A percentile compares a stretch with the other conserved stretches of the same genome.
These are phyloP conservation scores for Tragulus kanchil DNA, from an alignment of 2,113 vertebrate species.

Conservation along the genomic window DNA sequence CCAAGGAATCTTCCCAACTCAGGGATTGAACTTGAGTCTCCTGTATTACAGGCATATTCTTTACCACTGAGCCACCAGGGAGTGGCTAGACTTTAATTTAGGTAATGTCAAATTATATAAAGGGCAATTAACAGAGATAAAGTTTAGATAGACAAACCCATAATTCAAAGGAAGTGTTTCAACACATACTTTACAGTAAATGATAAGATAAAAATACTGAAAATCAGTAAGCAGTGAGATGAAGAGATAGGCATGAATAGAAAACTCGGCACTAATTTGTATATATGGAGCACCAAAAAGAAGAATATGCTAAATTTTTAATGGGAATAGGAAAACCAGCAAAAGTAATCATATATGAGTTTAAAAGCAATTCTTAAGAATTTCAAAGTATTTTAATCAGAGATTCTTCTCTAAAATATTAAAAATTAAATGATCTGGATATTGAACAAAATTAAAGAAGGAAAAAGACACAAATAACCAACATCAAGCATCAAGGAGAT, in stretches of 20 bases:
- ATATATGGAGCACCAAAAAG: neutral
- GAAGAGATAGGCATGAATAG: neutral
- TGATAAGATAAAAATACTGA: neutral
- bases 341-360: neutral
- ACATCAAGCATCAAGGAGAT: neutral
- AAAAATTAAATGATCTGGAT: neutral
- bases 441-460: conserved; percentile 1
- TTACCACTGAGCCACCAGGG: neutral
- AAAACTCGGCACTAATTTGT: neutral
- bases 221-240: neutral
- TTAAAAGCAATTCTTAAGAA: neutral
- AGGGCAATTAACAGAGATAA: neutral
- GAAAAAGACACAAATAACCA: neutral
- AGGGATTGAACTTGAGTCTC: neutral
- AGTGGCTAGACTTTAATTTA: neutral
- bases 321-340: neutral
- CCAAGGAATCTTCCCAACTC: neutral
- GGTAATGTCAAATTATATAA: neutral
- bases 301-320: neutral
- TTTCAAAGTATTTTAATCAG: neutral
- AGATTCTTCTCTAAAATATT: neutral
- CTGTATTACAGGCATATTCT: neutral
- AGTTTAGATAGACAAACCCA: neutral
- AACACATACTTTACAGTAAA: neutral
- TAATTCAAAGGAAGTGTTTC: conserved; percentile 17